Base-by-base conservation (phyloP, 2,797 vertebrate genomes). In the Erithacus rubecula region DNA sequence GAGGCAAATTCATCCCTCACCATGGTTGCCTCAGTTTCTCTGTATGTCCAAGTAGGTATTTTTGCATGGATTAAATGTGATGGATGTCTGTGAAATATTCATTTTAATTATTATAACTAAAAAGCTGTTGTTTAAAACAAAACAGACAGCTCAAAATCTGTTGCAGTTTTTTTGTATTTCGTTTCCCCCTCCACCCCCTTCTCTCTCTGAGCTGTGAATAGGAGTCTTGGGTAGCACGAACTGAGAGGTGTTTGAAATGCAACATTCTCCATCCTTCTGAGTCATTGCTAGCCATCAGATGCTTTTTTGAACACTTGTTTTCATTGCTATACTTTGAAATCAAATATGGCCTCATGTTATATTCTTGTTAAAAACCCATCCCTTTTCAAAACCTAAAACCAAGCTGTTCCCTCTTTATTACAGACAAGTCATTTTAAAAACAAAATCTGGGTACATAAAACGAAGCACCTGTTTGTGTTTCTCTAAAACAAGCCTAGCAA, bases 181-280 rank as follows among this genome's bases (percentile, higher is more conserved):
- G 5, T 92, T 89, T 89, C 58, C 74, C 64, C 75, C 89, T 80
- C 93, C 91, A 83, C 95, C 96, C 79, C 87, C 96, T 85, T 44
- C 52, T 93, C 56, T n/a, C 75, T 83, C 91, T 41, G 83, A 94
- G 91, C 85, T 90, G 85, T 60, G 65, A 96, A 90, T 36, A 72
- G 37, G 91, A 94, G 68, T 37, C 47, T 56, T 43, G 89, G 81
- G 87, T 91, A 94, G 84, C 91, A 92, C 17, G 23, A 89, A 86
- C 76, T 81, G 93, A 64, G 87, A 76, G 47, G 79, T 86, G 72
- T 94, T 92, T 81, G 85, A 88, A 83, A 93, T 78, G 83, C 95
- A 83, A 72, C 19, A 15, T 68, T 93, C 83, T 59, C 69, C 77
- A 85, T 74, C 77, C 87, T 81, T 90, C 69, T 94, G 89, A 96